Base-by-base conservation (phyloP, 2,113 vertebrate genomes). In the Gnathonemus longibarbis region DNA sequence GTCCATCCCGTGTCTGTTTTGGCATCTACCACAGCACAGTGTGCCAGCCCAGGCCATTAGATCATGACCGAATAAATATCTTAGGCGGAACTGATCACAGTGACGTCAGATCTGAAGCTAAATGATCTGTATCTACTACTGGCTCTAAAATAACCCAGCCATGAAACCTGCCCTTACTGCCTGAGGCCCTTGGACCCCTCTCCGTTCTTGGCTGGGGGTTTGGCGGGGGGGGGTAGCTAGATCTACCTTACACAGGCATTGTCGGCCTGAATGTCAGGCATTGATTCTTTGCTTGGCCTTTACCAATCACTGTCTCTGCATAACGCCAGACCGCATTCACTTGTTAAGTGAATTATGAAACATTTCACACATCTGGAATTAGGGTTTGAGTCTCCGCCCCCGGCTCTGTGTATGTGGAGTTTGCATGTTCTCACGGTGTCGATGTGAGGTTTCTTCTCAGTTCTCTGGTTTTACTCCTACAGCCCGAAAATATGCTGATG, bases 51-150 rank as follows among this genome's bases (percentile, higher is more conserved):
- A 83, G 89, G 84, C 53, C 89, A 92, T 94, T 91, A 94, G 92
- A 89, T 95, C 94, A 93, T 90, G 88, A 89, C 27, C 45, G 86
- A 91, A 90, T 91, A 91, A 94, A 92, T 93, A 93, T 95, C 93
- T 93, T 93, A 77, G 92, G 91, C 46, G 90, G 92, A 52, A 90
- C 91, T 39, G 87, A 91, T 89, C 46, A 24, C 90, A 89, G 86
- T 93, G 94, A 87, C 92, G 94, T 94, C 93, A 94, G 91, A 92
- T 90, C 90, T 39, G 84, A 11, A 89, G 89, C 74, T 88, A 70
- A 91, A 62, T 45, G 85, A 50, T 27, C 19, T 92, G 92, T 91
- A 92, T 94, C 91, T 88, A 93, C 74, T 89, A 87, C 45, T 1
- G 84, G 89, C 88, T 88, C 91, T 90, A 92, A 92, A 96, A 95